Conservation (phyloP, 2,113 vertebrate species). For the Alethe diademata region DNA sequence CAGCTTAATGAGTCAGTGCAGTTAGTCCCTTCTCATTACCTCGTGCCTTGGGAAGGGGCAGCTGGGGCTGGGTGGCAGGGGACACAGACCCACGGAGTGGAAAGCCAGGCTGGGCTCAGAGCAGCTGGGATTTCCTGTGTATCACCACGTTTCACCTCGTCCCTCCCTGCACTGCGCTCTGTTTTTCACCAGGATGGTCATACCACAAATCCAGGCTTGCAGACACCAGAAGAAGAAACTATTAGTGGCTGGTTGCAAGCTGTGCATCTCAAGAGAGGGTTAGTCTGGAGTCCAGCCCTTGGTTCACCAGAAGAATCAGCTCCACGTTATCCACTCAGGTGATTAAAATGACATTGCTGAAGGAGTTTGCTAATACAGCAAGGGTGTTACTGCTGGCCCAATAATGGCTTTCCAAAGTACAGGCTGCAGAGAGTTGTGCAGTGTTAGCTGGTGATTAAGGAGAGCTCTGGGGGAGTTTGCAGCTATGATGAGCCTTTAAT, state of each 20-base stretch:
- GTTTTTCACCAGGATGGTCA: accelerated
- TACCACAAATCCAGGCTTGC: not conserved
- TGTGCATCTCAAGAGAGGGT: not conserved
- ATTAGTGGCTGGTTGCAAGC: not conserved
- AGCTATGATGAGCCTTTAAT: conserved; percentile 26
- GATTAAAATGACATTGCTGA: conserved; percentile 25
- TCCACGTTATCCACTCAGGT: not conserved
- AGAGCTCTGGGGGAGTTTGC: not conserved
- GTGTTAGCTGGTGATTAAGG: not conserved
- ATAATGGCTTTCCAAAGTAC: not conserved
- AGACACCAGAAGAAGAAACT: not conserved
- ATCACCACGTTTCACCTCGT: not conserved
- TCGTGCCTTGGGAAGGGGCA: not conserved
- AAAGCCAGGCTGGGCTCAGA: not conserved
- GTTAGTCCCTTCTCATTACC: not conserved
- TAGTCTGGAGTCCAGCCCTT: not conserved
- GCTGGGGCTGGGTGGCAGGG: conserved; percentile 25
- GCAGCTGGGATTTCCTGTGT: not conserved
- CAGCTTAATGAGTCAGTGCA: not conserved
- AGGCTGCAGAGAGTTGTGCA: not conserved
- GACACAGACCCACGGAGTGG: accelerated
- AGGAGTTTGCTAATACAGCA: not conserved
- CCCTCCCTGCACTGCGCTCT: not conserved
- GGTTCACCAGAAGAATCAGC: not conserved
- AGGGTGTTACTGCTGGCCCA: not conserved